A percentile compares a stretch with the other conserved stretches of the same genome.
Conservation (phyloP, 2,113 vertebrate genomes). For the Bucco capensis region DNA sequence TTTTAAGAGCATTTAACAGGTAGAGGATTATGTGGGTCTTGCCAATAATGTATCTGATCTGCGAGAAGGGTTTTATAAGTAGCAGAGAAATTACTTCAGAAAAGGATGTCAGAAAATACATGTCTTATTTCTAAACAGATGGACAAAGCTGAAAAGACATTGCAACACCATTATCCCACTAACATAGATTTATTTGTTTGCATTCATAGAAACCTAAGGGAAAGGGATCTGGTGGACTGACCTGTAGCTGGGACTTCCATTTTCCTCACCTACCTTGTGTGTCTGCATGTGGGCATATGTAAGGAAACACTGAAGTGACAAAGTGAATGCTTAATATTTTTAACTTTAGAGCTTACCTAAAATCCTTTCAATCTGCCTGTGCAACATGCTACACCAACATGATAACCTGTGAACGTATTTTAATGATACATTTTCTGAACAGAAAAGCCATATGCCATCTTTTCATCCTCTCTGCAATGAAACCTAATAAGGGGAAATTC, state of each 20-base stretch:
- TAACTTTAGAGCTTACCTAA: background rate
- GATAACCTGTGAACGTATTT: constrained; percentile 15
- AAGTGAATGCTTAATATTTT: background rate
- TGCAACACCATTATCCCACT: background rate
- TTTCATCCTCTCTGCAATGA: constrained; percentile 37
- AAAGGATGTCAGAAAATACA: background rate
- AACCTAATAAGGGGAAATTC: constrained; percentile 49
- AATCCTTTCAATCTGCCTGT: background rate
- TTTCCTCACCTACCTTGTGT: background rate
- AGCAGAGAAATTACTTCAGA: background rate
- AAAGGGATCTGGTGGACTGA: background rate
- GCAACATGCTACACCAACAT: constrained; percentile 1
- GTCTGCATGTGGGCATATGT: background rate
- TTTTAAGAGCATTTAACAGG: background rate
- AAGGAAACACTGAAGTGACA: background rate
- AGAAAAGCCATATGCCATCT: constrained; percentile 28
- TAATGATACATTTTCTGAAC: constrained; percentile 22
- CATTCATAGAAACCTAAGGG: background rate
- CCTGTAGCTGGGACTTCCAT: background rate
- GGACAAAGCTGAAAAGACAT: background rate
- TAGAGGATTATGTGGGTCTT: background rate
- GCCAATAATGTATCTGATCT: background rate
- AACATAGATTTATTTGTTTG: background rate
- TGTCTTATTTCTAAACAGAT: background rate
- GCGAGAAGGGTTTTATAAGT: background rate